Conservation (phyloP, 2,113 vertebrate genomes). For the Nothoprocta pentlandii region DNA sequence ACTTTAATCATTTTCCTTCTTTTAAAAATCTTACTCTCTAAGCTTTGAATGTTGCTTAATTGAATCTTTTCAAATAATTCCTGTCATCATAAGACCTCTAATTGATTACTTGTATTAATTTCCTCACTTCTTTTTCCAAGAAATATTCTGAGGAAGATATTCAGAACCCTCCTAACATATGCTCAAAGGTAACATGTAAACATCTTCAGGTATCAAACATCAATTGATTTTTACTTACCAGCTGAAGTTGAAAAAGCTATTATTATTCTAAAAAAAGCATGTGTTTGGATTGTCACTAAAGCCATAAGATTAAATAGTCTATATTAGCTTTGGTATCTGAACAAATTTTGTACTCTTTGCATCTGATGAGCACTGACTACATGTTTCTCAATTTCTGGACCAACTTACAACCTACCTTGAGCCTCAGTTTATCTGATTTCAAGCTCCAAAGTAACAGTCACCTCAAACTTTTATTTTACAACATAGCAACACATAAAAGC, state of each 20-base stretch:
- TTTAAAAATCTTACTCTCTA: neutral
- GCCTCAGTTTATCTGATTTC: neutral
- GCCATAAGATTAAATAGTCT: neutral
- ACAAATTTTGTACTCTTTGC: neutral
- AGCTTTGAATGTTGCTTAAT: neutral
- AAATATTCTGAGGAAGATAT: neutral
- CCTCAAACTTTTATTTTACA: neutral
- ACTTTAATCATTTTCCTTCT: neutral
- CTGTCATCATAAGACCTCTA: neutral
- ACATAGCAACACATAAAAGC: neutral
- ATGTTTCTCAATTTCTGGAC: neutral
- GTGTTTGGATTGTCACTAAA: accelerated
- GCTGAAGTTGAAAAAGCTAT: neutral
- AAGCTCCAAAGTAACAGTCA: neutral
- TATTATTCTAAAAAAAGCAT: neutral
- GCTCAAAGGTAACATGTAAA: neutral
- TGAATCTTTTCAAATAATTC: neutral
- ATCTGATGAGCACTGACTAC: neutral
- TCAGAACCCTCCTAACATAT: neutral
- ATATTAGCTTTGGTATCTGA: neutral
- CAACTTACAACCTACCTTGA: neutral
- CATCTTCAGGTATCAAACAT: neutral
- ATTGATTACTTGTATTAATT: neutral
- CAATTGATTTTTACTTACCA: neutral
- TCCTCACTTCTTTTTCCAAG: neutral